Conservation (phyloP, 2,113 vertebrate genomes). For the Melanotaenia duboulayi region DNA sequence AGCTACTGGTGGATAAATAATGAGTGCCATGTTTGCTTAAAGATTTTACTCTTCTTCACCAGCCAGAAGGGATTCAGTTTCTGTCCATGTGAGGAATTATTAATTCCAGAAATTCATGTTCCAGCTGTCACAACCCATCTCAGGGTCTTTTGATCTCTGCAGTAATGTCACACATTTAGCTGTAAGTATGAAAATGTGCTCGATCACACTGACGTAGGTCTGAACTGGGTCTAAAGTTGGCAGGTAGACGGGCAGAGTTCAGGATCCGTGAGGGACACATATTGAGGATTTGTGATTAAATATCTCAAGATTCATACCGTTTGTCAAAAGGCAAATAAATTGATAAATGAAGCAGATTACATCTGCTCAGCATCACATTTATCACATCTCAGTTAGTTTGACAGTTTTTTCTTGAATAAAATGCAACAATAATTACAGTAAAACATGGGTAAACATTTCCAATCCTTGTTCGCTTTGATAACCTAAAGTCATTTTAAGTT, state of each 20-base stretch:
- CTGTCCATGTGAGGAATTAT: neutral
- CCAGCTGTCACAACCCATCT: neutral
- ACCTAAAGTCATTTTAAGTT: neutral
- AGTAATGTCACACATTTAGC: neutral
- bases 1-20: too few species aligned
- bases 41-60: neutral
- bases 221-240: neutral
- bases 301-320: too few species aligned
- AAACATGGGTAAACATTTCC: neutral
- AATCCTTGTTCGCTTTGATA: neutral
- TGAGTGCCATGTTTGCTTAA: neutral
- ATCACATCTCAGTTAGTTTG: neutral
- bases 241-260: neutral
- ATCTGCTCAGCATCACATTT: too few species aligned
- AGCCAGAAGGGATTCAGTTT: neutral
- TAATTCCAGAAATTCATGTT: neutral
- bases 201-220: neutral
- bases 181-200: constrained; percentile 1
- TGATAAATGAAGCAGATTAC: too few species aligned
- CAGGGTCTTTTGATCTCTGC: neutral
- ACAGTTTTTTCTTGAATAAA: neutral
- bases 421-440: neutral
- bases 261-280: neutral
- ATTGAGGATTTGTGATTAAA: too few species aligned
- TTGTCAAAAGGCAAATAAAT: too few species aligned